Base-by-base conservation (phyloP, 2,797 vertebrate genomes). In the Luscinia megarhynchos region DNA sequence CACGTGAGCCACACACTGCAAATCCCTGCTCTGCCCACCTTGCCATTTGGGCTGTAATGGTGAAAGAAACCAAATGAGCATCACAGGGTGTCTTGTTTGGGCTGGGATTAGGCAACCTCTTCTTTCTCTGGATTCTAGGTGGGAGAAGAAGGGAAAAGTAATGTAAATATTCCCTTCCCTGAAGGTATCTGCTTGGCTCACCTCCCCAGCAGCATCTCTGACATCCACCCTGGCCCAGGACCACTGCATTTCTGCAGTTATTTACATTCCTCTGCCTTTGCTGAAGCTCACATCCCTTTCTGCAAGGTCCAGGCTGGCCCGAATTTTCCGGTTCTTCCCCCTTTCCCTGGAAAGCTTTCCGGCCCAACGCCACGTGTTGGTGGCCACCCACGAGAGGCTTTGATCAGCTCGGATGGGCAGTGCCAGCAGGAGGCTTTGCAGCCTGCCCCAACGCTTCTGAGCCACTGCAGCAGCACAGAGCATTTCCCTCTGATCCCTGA, bases 241-340 rank as follows among this genome's bases (percentile, higher is more conserved):
- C 84, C 68, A 58, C 64, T 68, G 57, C 26, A 57, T 88, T 89
- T 92, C 82, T 93, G 61, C 84, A 90, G 72, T 79, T 95, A 91
- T 94, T 96, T 94, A 92, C 93, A 94, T 94, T 95, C 87, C 36
- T 94, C 50, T 84, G 74, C 59, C 45, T 81, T 79, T 79, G 40
- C 90, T 51, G 92, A 86, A 84, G 55, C 64, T 69, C 62, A 24
- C 54, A 57, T 68, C 89, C 50, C 63, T 34, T 64, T 45, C 84
- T 87, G 53, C 53, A 32, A 89, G 36, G 83, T 78, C 43, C 62
- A 90, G 74, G 32, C 86, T 87, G 68, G 74, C 70, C 27, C 38
- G 45, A 89, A 81, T 43, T 88, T 92, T 87, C 75, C 50, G 12
- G 12, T 46, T 90, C 68, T 95, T 82, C 53, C 55, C 74, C 50